Evolutionary conservation across 2,113 vertebrate species (phyloP), one percentile per base, ranked within the genome.

Genomic region (Blennius ocellaris): DNA sequence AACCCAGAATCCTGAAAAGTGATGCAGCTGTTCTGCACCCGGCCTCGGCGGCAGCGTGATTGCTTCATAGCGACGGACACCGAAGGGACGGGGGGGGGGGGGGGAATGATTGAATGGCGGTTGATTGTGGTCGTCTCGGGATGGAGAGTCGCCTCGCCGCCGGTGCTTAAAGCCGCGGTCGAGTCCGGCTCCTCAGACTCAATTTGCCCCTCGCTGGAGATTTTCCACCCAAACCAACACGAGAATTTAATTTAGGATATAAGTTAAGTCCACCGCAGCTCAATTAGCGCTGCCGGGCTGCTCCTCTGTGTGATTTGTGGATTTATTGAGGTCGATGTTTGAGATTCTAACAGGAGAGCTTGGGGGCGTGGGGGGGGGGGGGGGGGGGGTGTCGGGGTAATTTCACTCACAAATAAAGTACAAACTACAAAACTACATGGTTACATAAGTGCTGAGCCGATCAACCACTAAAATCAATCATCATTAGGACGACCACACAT

Each of bases 1-100:
- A 58, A 8, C 47, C 1, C 12, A 51, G 43, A 69, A 78, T 54
- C 72, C 56, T 67, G 62, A 74, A 71, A 69, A 61, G 62, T 78
- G 82, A 82, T 85, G 71, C 51, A 81, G 78, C 73, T 55, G 69
- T 51, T 3, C 57, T 69, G 73, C 69, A n/a, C 80, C 72, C 9
- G 47, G 66, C 66, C 54, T 14, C 43, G 54, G 47, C 66, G 68
- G 56, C 48, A 51, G 37, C 41, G 58, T 67, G 77, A 85, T 76
- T 73, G 67, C 73, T 80, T 65, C 61, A 58, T 56, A 61, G 17
- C 48, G 45, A 65, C 60, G 62, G 66, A 72, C 50, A 76, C 51
- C 53, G 68, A 73, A 54, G 71, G 65, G 76, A 80, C 73, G 64
- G 67, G 49, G 51, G 17, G 47, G 67, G 53, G 47, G 37, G 47